Evolutionary conservation across 2,888 invertebrate species (phyloP), one percentile per base, ranked within the genome.

Genomic region (Eupithecia abbreviata): DNA sequence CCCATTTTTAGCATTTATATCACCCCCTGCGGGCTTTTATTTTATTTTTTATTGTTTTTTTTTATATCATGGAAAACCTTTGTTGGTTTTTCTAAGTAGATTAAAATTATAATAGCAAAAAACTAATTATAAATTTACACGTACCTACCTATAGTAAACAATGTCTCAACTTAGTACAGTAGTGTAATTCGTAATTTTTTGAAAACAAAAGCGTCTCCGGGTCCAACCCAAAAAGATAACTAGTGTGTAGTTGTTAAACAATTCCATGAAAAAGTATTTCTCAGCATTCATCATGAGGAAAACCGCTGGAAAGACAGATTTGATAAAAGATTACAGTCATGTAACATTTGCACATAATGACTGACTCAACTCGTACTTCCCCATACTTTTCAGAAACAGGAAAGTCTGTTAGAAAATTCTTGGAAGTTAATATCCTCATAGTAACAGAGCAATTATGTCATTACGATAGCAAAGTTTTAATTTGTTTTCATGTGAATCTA

Each of bases 371-470:
- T 71, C 66, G 81, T 82, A 78, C 77, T 82, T 75, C 80, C 85
- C 84, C 80, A 77, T 77, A 80, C 45, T 83, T 85, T 86, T 84
- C 82, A 82, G 83, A 74, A 82, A 70, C 77, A 85, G 85, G 85
- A 84, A 84, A 84, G 82, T 58, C 73, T 13, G 41, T 67, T 76
- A 70, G 51, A 5, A 67, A 62, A 5, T 84, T 82, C 85, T 77
- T 42, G 42, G 84, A 83, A 84, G 74, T 66, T 70, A 73, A 76
- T n/a, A 62, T 30, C 58, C 58, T 58, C 18, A 10, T 62, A 10
- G 18, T 43, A 49, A 72, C 67, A 66, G 49, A 42, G 47, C 71
- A 71, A 15, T 67, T 30, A 73, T 45, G 51, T 68, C 55, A 51
- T 71, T 71, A 71, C 6, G n/a, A 43, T 47, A 51, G 15, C 45